Evolutionary conservation across 2,113 vertebrate species (phyloP).

Genomic region (Lichenostomus cassidix): DNA sequence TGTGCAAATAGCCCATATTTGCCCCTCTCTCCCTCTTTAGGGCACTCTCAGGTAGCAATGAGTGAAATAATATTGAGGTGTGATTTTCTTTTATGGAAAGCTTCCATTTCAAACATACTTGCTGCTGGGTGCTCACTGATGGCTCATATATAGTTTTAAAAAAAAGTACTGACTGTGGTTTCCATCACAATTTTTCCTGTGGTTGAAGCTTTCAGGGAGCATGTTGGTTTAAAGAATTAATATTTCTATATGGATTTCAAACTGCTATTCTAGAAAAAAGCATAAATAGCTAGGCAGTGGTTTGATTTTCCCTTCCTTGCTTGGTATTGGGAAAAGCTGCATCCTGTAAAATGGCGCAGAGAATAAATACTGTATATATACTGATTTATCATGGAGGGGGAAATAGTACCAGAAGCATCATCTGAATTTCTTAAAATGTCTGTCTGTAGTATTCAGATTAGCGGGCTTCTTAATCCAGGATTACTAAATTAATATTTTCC

Average conservation of each 20-base stretch:
- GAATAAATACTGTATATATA: background rate
- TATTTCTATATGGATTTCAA: background rate
- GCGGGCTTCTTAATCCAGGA: background rate
- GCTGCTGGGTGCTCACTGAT: background rate
- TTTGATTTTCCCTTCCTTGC: background rate
- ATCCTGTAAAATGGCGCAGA: background rate
- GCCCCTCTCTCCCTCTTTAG: background rate
- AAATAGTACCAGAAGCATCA: background rate
- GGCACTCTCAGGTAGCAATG: background rate
- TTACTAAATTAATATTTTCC: background rate
- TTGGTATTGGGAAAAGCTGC: background rate
- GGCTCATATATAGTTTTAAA: background rate
- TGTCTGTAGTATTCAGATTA: background rate
- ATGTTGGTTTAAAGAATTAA: background rate
- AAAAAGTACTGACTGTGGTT: background rate
- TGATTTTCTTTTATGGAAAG: background rate
- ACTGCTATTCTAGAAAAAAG: background rate
- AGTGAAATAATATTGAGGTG: background rate
- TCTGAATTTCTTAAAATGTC: background rate
- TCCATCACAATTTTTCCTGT: background rate
- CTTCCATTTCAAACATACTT: background rate
- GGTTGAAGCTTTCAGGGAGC: background rate
- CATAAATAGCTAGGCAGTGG: background rate
- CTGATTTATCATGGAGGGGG: background rate
- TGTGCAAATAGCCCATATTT: background rate